Evolutionary conservation across 2,113 vertebrate species (phyloP).

Genomic region (Spizaetus ornatus): DNA sequence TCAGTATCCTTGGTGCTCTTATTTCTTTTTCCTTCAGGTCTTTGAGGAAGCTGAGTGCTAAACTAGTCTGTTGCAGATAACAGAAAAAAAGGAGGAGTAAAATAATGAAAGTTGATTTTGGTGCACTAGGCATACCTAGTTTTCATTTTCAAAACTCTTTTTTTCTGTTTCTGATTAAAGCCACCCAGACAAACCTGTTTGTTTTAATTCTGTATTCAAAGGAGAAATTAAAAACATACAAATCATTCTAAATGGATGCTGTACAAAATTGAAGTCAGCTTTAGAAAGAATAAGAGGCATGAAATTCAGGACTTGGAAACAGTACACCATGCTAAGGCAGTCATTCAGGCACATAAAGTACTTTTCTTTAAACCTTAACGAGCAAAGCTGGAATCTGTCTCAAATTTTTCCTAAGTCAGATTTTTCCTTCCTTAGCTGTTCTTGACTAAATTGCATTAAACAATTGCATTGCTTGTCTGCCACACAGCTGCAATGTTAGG

Average conservation of each 20-base stretch:
- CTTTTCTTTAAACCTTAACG: not conserved
- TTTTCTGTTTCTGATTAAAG: conserved; percentile 7
- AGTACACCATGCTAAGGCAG: not conserved
- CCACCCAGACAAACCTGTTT: not conserved
- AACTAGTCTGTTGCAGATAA: not conserved
- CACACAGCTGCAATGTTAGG: not conserved
- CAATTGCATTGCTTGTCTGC: not conserved
- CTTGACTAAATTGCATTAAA: not conserved
- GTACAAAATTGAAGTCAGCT: not conserved
- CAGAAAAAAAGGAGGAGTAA: not conserved
- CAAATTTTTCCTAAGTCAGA: not conserved
- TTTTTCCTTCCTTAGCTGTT: conserved; percentile 13
- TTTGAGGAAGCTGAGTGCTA: not conserved
- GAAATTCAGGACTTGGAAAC: not conserved
- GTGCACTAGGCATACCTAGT: not conserved
- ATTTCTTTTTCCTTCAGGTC: not conserved
- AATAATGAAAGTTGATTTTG: not conserved
- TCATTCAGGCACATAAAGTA: not conserved
- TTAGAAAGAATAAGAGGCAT: not conserved
- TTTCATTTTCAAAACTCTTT: not conserved
- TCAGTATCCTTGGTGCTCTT: not conserved
- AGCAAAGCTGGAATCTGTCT: not conserved
- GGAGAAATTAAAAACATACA: conserved; percentile 7
- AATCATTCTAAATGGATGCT: not conserved
- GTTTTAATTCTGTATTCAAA: not conserved